These are phyloP conservation scores for Panthera uncia DNA, from an alignment of 2,113 vertebrate species.

Conservation along the genomic window DNA sequence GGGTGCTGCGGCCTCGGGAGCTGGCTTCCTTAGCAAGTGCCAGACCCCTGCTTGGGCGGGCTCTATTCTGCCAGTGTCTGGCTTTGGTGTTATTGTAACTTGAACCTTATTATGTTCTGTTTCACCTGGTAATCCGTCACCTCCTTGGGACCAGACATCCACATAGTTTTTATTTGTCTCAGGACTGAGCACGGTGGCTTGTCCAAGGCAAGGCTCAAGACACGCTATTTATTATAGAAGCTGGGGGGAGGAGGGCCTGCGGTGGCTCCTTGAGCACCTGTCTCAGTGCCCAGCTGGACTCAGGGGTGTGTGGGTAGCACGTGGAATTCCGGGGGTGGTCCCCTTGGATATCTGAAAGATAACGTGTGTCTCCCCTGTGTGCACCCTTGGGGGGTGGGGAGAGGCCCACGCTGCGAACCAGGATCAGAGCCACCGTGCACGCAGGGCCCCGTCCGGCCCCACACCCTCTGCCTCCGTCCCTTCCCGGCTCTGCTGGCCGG, in stretches of 20 bases:
- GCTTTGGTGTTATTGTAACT: background rate
- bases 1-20: fast-evolving
- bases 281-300: background rate
- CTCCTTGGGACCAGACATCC: background rate
- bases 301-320: background rate
- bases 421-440: too few relatives aligned
- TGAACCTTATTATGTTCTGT: background rate
- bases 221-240: background rate
- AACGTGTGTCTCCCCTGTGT: background rate
- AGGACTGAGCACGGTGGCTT: background rate
- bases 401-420: background rate
- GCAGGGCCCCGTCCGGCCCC: background rate
- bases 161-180: background rate
- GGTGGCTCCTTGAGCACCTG: background rate
- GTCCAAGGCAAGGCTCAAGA: background rate
- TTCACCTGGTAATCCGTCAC: background rate
- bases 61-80: too few relatives aligned
- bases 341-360: background rate
- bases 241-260: background rate
- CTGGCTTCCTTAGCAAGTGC: background rate
- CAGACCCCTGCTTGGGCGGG: background rate
- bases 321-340: background rate
- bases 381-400: background rate
- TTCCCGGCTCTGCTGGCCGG: background rate
- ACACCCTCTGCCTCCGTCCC: background rate